Base-by-base conservation (phyloP, 2,797 vertebrate species). In the Diplodus sargus region DNA sequence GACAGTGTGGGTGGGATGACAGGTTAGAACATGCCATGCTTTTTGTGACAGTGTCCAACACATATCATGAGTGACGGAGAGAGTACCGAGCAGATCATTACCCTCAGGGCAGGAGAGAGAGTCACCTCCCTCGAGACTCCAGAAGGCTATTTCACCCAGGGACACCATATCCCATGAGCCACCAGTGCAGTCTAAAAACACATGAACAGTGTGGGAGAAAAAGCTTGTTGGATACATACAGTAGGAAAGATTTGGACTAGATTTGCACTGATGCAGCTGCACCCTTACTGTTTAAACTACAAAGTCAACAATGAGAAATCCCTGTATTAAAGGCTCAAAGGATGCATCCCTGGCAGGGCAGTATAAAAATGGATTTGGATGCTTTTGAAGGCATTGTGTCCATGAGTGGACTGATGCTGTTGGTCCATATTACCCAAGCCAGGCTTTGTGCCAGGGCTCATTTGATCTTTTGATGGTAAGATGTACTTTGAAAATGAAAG, bases 41-140 rank as follows among this genome's bases (percentile, higher is more conserved):
- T 83, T 39, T 73, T 56, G 60, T 87, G 80, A 89, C 61, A 64
- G 59, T 73, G 80, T 28, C 79, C 82, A 81, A 88, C 79, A 90
- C 69, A 77, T 16, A 77, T 66, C 16, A 88, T 81, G 85, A 79
- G 59, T 67, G 82, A 81, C 69, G 47, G 68, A 76, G 49, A 67
- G 78, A 85, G 57, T 83, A 88, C 87, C 79, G 64, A 76, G 83
- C 48, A 49, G 82, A 76, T 87, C 84, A 67, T 89, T 91, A 89
- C 89, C 90, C 87, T 92, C 91, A n/a, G 91, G 85, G 85, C 93
- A 93, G 90, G 95, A 93, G 87, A 93, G 92, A 89, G 90, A 78
- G 83, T 94, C 95, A 89, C 91, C 95, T 86, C 93, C 93, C 93
- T 96, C 95, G 49, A 96, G 92, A 93, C 95, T 96, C 94, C 95